These are phyloP conservation scores for Passer domesticus DNA, from an alignment of 2,113 vertebrate genomes.

Conservation along the genomic window DNA sequence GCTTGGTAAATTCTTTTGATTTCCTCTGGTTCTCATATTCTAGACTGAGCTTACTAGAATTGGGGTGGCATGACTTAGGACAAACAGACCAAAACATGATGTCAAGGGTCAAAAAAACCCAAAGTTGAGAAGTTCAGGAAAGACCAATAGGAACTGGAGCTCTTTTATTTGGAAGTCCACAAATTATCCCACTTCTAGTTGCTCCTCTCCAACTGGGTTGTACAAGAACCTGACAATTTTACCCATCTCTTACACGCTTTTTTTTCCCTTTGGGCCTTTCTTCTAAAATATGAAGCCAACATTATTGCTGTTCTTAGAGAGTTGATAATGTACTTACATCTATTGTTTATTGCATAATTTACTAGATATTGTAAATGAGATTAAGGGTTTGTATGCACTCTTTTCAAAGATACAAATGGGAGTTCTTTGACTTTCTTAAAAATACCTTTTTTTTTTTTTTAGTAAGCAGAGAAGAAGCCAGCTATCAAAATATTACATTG, in stretches of 20 bases:
- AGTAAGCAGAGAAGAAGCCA: neutral
- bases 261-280: neutral
- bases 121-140: neutral
- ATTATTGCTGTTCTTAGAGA: neutral
- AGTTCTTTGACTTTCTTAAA: neutral
- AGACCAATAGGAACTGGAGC: neutral
- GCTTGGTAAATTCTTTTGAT: neutral
- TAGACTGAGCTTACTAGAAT: neutral
- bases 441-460: neutral
- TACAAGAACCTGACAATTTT: neutral
- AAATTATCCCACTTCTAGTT: neutral
- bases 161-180: neutral
- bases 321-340: neutral
- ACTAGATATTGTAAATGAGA: neutral
- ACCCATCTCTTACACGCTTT: neutral
- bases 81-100: neutral
- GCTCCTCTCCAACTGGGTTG: neutral
- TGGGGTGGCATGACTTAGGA: neutral
- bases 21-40: neutral
- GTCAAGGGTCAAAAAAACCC: neutral
- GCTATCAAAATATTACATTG: neutral
- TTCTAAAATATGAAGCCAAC: neutral
- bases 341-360: neutral
- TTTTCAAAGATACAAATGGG: neutral
- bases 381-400: neutral